These are phyloP conservation scores for Maccullochella peelii DNA, from an alignment of 2,113 vertebrate species.

Conservation along the genomic window DNA sequence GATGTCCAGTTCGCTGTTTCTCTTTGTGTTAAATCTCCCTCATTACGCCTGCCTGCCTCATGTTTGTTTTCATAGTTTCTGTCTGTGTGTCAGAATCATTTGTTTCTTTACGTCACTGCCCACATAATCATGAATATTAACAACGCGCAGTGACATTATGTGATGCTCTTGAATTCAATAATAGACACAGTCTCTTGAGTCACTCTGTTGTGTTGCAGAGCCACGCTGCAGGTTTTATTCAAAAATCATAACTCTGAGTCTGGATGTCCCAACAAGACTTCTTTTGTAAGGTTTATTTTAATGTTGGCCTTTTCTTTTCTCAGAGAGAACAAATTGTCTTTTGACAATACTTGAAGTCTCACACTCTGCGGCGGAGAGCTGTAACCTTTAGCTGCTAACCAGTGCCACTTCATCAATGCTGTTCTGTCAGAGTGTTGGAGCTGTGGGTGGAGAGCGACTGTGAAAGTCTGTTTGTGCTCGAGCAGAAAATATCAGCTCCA, in stretches of 20 bases:
- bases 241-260: background rate
- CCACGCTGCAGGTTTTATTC: background rate
- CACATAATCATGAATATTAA: background rate
- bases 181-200: no score
- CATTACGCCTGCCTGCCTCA: no score
- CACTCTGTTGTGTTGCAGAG: background rate
- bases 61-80: background rate
- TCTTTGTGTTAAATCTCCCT: background rate
- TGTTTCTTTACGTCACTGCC: background rate
- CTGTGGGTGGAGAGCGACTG: conserved; percentile 54
- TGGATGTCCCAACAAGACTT: conserved; percentile 11
- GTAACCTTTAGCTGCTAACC: conserved; percentile 37
- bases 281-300: conserved; percentile 52
- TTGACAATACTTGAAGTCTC: conserved; percentile 40
- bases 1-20: no score
- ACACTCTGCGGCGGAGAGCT: conserved; percentile 20
- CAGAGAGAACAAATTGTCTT: conserved; percentile 46
- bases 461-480: conserved; percentile 50
- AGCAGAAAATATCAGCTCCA: background rate
- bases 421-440: conserved; percentile 40
- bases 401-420: conserved; percentile 33
- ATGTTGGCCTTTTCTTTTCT: conserved; percentile 60
- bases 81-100: no score
- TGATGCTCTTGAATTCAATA: background rate
- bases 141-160: no score